Evolutionary conservation across 2,888 invertebrate genomes (phyloP), one percentile per base, ranked within the genome.

Genomic region (Zaprionus obscuricornis): DNA sequence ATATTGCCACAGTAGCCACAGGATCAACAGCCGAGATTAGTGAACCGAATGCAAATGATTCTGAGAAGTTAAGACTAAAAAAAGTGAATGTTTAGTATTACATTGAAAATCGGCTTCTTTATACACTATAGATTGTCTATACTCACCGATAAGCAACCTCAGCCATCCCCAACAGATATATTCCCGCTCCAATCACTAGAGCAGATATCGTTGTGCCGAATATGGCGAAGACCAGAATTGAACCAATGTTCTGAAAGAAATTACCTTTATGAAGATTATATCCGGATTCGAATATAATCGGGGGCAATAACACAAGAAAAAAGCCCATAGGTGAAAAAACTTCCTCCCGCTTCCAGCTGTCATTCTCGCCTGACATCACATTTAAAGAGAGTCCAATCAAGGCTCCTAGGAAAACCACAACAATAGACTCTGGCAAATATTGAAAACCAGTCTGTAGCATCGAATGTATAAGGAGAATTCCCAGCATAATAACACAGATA

Each of bases 221-320:
- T 16, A 99, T 98, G 1, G 99, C 99, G 93, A 99, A 99, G 0
- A 98, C 94, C 86, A 99, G 91, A 82, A 99, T 99, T 2, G 98
- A 98, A n/a, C 98, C 98, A 88, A 99, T 98, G 88, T 99, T 99
- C 91, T 99, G 98, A 86, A 96, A 96, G 86, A 96, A 96, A 86
- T 96, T 96, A 68, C 98, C 98, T 91, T 99, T 99, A 87, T 99
- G 99, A 59, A 99, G 92, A 92, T 99, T 99, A 89, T 99, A 99
- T 2, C 99, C 99, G 2, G 98, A 98, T 91, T 99, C 99, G 91
- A 99, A 99, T 81, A 99, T 99, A 51, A 99, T 99, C 0, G 99
- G 99, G 6, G 99, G 99, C 46, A 99, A 91, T 0, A 99, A 92
- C 1, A 99, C 96, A 46, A 99, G 92, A 88, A 99, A 99, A 90